Evolutionary conservation across 2,888 invertebrate genomes (phyloP).

Genomic region (Drosophila mayaguana): DNA sequence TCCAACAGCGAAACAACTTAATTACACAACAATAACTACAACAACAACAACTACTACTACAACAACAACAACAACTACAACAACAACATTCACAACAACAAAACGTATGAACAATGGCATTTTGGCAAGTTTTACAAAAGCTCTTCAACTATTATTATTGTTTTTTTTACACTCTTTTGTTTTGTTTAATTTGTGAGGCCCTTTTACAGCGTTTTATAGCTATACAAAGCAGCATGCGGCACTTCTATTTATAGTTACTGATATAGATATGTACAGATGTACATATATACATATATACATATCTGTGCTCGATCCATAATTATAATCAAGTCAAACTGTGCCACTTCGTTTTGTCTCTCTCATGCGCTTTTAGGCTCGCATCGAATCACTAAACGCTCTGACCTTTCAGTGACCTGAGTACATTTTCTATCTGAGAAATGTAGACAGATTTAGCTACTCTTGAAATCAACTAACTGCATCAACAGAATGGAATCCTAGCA

Average conservation of each 20-base stretch:
- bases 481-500: too few relatives aligned
- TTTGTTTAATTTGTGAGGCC: slow-evolving; percentile 8
- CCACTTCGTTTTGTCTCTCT: too few relatives aligned
- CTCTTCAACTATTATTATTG: slow-evolving; percentile 40
- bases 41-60: slow-evolving; percentile 20
- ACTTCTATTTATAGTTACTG: neutral
- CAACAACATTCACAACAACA: slow-evolving; percentile 10
- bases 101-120: slow-evolving; percentile 55
- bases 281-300: too few relatives aligned
- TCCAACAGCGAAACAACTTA: slow-evolving; percentile 76
- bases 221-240: slow-evolving; percentile 23
- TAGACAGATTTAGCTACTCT: too few relatives aligned
- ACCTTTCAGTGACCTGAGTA: too few relatives aligned
- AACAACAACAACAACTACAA: slow-evolving; percentile 58
- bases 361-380: too few relatives aligned
- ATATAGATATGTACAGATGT: neutral
- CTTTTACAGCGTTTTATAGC: neutral
- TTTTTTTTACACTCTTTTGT: slow-evolving; percentile 38
- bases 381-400: too few relatives aligned
- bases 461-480: too few relatives aligned
- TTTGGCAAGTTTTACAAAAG: slow-evolving; percentile 60
- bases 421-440: too few relatives aligned
- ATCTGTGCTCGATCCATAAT: too few relatives aligned
- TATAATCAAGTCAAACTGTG: too few relatives aligned
- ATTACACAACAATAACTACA: slow-evolving; percentile 71